Evolutionary conservation across 2,888 invertebrate genomes (phyloP).

Genomic region (Plutella xylostella): DNA sequence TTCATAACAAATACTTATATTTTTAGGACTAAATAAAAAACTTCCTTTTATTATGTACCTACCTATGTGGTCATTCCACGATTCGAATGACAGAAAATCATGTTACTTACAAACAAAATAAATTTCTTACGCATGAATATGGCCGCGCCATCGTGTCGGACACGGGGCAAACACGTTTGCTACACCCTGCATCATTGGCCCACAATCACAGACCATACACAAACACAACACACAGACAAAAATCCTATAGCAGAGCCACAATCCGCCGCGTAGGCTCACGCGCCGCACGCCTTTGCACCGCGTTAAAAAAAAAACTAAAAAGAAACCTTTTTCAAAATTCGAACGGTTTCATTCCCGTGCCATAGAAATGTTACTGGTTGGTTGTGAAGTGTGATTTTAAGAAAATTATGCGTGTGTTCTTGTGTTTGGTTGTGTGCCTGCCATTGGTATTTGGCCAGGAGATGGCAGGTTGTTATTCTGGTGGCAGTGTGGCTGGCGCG

Average conservation of each 20-base stretch:
- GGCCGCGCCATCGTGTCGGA: slow-evolving; percentile 21
- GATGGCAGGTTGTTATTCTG: slow-evolving; percentile 72
- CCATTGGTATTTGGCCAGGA: slow-evolving; percentile 58
- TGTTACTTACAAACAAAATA: not conserved
- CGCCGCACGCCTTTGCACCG: slow-evolving; percentile 38
- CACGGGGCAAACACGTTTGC: slow-evolving; percentile 54
- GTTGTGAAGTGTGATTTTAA: slow-evolving; percentile 18
- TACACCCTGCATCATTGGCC: slow-evolving; percentile 35
- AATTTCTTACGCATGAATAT: not conserved
- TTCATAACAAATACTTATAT: no score
- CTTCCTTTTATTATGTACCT: no score
- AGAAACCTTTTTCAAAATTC: slow-evolving; percentile 33
- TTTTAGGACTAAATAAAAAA: no score
- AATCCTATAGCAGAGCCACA: slow-evolving; percentile 26
- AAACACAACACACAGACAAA: not conserved
- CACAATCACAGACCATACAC: slow-evolving; percentile 55
- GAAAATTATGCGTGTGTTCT: slow-evolving; percentile 53
- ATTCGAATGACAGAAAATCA: not conserved
- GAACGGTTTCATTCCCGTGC: slow-evolving; percentile 36
- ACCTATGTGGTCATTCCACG: no score
- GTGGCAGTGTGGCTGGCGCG: slow-evolving; percentile 78
- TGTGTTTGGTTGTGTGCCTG: slow-evolving; percentile 50
- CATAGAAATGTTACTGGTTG: slow-evolving; percentile 42
- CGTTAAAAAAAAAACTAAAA: slow-evolving; percentile 25
- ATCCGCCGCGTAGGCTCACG: slow-evolving; percentile 51